A percentile compares a stretch with the other conserved stretches of the same genome.
Conservation (phyloP, 2,797 vertebrate species). For the Nyctibius grandis region DNA sequence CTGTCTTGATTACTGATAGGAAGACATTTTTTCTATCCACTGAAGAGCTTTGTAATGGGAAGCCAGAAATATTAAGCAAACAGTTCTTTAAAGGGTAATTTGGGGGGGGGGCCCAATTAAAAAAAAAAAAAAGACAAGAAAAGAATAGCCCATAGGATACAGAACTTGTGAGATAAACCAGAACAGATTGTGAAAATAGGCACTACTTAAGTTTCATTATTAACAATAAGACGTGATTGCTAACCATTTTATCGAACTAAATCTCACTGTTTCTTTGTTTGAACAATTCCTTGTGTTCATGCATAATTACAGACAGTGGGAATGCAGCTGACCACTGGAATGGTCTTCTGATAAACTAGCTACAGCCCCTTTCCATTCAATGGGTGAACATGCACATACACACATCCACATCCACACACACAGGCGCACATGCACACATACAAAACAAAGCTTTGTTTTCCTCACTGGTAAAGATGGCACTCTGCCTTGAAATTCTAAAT, state of each 20-base stretch:
- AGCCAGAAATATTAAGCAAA: constrained; percentile 78
- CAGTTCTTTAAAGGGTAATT: constrained; percentile 71
- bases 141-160: constrained; percentile 68
- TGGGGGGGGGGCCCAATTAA: constrained; percentile 2
- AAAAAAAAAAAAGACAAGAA: constrained; percentile 61
- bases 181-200: constrained; percentile 72
- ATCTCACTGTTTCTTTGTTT: constrained; percentile 50
- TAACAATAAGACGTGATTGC: constrained; percentile 65
- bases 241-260: constrained; percentile 57
- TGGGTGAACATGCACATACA: constrained; percentile 68
- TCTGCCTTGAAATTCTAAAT: constrained; percentile 69
- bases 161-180: constrained; percentile 74
- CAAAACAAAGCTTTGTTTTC: constrained; percentile 58
- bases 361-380: constrained; percentile 42
- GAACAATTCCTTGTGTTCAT: constrained; percentile 69
- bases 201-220: constrained; percentile 51
- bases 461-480: constrained; percentile 51
- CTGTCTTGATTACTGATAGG: constrained; percentile 77
- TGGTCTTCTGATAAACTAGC: constrained; percentile 49
- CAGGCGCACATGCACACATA: constrained; percentile 41
- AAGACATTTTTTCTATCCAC: constrained; percentile 73
- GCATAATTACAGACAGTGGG: constrained; percentile 71
- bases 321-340: constrained; percentile 58
- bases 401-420: constrained; percentile 62
- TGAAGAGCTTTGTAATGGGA: constrained; percentile 76